Evolutionary conservation across 1,140 invertebrate genomes (phyloP), one percentile per base, ranked within the genome.

Genomic region (Heliconius melpomene): DNA sequence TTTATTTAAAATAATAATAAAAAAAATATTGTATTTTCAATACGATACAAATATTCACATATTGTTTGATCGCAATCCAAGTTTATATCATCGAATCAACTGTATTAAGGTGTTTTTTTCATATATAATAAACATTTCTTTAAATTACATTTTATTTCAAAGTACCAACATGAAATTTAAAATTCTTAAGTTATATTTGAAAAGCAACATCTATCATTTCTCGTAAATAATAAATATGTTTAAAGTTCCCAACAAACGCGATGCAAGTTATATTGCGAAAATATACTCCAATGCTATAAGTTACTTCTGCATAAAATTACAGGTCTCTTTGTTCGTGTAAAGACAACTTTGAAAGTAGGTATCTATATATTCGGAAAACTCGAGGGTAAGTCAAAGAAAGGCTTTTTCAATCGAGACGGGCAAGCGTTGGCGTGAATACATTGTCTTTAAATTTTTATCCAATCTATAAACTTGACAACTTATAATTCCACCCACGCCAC

Each of bases 401-500:
- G 85, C 83, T 85, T 46, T 81, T 57, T 78, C 75, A 86, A 84
- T 86, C 82, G 82, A 80, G 82, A 72, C 80, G 78, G 76, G 36
- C 86, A 79, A 79, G 40, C 80, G 82, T 40, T 73, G 81, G 26
- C 73, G 74, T 83, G 82, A 82, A 82, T 83, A 82, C 82, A 86
- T 86, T 89, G 88, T 90, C 87, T 87, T 86, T 81, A 83, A 89
- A 89, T 91, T 90, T 88, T 91, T 93, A 81, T 82, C 82, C 75
- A 83, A 87, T 82, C 84, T 89, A 85, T 87, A 86, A 92, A 86
- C 80, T 85, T 76, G 26, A 78, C 76, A 82, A 80, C 80, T 93
- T 90, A 89, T 83, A 87, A 94, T 94, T 94, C 93, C 82, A 70
- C 83, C 84, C 93, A 93, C 93, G 93, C 84, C 93, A 93, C 93